Percentiles rank a stretch among this genome's conserved stretches.
These are phyloP conservation scores for Styela plicata DNA, from an alignment of 23 tunicate genomes.

Conservation along the genomic window DNA sequence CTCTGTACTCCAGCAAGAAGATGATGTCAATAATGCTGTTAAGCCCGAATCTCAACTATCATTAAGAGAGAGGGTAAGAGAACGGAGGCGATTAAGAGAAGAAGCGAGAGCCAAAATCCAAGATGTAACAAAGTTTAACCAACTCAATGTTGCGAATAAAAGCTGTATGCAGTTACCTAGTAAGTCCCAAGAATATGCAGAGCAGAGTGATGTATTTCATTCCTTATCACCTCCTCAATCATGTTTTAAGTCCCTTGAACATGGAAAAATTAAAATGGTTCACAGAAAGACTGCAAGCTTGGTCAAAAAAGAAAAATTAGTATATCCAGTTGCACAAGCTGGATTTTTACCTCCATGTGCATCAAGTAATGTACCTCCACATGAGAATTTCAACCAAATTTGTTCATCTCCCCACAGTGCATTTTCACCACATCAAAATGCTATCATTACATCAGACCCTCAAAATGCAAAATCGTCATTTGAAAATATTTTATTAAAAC, in stretches of 20 bases:
- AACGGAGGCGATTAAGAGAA: conserved; percentile 16
- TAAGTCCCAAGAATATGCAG: conserved; percentile 7
- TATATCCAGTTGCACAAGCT: conserved; percentile 30
- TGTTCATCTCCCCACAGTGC: conserved; percentile 22
- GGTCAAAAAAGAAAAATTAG: conserved; percentile 39
- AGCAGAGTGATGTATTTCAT: not conserved
- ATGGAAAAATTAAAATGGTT: not conserved
- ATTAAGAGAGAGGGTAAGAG: conserved; percentile 29
- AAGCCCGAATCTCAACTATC: conserved; percentile 10
- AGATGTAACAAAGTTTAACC: not conserved
- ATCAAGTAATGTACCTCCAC: not conserved
- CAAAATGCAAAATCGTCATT: not conserved
- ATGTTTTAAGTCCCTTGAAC: conserved; percentile 4
- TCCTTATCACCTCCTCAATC: conserved; percentile 24
- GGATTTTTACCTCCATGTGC: not conserved
- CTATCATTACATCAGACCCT: not conserved
- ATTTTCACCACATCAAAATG: conserved; percentile 6
- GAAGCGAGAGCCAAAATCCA: conserved; percentile 22
- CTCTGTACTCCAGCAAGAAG: conserved; percentile 14
- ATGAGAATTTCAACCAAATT: not conserved
- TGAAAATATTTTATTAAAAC: not conserved
- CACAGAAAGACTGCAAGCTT: conserved; percentile 63
- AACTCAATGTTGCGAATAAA: not conserved
- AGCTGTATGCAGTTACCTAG: not conserved
- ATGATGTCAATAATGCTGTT: not conserved